Percentiles rank a stretch among this genome's conserved stretches.
Conservation (phyloP, 2,888 invertebrate species). For the Amorpha juglandis region DNA sequence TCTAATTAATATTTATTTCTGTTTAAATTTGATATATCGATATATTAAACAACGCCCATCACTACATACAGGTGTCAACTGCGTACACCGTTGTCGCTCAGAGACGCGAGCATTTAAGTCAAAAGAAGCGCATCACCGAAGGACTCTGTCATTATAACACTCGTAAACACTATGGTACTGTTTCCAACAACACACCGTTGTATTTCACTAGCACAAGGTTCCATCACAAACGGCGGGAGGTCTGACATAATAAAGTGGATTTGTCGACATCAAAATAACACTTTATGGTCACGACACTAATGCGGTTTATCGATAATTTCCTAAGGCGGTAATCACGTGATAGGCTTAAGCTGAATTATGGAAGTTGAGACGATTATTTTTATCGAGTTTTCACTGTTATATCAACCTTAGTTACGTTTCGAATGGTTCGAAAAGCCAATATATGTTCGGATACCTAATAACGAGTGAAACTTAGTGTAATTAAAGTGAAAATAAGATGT, state of each 20-base stretch:
- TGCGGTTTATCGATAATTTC: slow-evolving; percentile 67
- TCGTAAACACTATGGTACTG: slow-evolving; percentile 59
- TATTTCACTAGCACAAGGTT: slow-evolving; percentile 66
- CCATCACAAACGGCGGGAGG: slow-evolving; percentile 70
- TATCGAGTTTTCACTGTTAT: slow-evolving; percentile 33
- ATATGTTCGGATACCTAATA: not conserved
- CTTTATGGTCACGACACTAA: slow-evolving; percentile 75
- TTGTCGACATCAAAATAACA: slow-evolving; percentile 82
- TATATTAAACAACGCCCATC: slow-evolving; percentile 45
- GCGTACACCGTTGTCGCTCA: slow-evolving; percentile 72
- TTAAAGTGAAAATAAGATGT: slow-evolving; percentile 7
- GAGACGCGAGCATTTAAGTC: slow-evolving; percentile 78
- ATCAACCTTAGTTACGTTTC: slow-evolving; percentile 11
- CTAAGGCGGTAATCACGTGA: slow-evolving; percentile 55
- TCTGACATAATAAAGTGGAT: slow-evolving; percentile 80
- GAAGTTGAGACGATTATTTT: slow-evolving; percentile 35
- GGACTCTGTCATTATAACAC: slow-evolving; percentile 71
- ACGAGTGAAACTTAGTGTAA: not conserved
- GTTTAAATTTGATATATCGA: slow-evolving; percentile 33
- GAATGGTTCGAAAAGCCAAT: slow-evolving; percentile 24
- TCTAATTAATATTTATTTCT: not conserved
- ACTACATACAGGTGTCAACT: slow-evolving; percentile 76
- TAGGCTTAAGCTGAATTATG: slow-evolving; percentile 50
- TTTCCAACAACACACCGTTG: slow-evolving; percentile 47
- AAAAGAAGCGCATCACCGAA: slow-evolving; percentile 68